phyloP scores from a whole-genome alignment of 1,140 invertebrate genomes.

The Meloidogyne floridensis region DNA sequence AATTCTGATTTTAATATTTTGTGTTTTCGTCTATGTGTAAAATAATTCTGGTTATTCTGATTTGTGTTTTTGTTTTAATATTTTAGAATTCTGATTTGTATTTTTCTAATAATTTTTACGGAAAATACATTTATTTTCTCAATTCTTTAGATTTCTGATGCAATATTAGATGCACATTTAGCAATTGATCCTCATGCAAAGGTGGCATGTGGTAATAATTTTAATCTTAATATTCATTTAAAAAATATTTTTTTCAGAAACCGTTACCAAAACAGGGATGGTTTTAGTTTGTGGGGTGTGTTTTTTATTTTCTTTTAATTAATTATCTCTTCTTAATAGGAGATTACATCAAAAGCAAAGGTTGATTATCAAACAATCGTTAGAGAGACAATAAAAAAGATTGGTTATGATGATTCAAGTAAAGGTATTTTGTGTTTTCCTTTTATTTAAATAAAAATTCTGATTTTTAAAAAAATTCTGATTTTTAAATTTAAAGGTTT shows the following conservation, averaged over 20 bases:
- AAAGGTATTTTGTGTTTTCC: constrained; percentile 73
- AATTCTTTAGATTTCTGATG: constrained; percentile 81
- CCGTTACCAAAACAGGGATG: constrained; percentile 72
- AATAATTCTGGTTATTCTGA: too few species aligned
- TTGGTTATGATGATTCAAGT: constrained; percentile 94
- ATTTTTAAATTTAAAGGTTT: constrained; percentile 78
- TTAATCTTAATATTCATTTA: background rate
- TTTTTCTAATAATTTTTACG: too few species aligned
- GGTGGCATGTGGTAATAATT: constrained; percentile 81
- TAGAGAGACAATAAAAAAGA: constrained; percentile 90
- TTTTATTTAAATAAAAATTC: constrained; percentile 9
- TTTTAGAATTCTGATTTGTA: background rate
- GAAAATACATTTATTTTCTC: too few species aligned
- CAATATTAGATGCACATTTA: constrained; percentile 94
- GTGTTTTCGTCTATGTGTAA: too few species aligned
- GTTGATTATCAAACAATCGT: constrained; percentile 96
- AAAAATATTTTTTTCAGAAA: too few species aligned
- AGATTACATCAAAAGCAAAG: constrained; percentile 76
- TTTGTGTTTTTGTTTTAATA: too few species aligned
- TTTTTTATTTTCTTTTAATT: background rate
- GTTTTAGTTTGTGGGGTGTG: constrained; percentile 71
- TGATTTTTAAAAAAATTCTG: too few species aligned
- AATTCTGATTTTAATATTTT: too few species aligned
- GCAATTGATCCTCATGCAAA: constrained; percentile 94
- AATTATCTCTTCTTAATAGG: constrained; percentile 52